Evolutionary conservation across 2,797 vertebrate species (phyloP).

Genomic region (Labeo calbasu): DNA sequence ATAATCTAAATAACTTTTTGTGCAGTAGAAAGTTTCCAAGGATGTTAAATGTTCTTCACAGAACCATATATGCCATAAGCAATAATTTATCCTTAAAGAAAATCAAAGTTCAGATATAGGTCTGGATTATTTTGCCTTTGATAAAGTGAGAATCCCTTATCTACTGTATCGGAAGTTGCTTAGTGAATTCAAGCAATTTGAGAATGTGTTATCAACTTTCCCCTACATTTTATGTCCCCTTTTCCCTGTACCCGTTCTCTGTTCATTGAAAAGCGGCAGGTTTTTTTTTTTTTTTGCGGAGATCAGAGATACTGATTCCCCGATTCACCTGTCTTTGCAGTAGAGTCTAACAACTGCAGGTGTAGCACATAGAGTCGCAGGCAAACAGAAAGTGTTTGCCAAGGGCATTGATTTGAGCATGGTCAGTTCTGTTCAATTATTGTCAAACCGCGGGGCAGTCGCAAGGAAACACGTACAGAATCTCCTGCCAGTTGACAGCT

Average conservation of each 20-base stretch:
- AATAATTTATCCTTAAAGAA: not conserved
- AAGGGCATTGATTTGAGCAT: conserved; percentile 77
- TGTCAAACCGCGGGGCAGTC: conserved; percentile 60
- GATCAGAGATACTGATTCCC: conserved; percentile 37
- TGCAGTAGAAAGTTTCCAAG: not conserved
- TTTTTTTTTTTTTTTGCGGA: not conserved
- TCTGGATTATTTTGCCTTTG: not conserved
- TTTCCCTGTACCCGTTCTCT: not conserved
- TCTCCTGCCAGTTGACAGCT: conserved; percentile 64
- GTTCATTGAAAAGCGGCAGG: not conserved
- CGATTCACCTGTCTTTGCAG: conserved; percentile 57
- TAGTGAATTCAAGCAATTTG: not conserved
- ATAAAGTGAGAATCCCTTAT: conserved; percentile 71
- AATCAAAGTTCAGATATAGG: not conserved
- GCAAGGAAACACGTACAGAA: conserved; percentile 62
- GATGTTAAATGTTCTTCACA: not conserved
- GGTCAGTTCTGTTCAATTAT: conserved; percentile 70
- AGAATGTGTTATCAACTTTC: not conserved
- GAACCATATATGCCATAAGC: not conserved
- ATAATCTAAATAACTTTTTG: not conserved
- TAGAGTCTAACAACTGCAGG: conserved; percentile 62
- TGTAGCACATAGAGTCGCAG: conserved; percentile 65
- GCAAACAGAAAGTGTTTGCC: conserved; percentile 75
- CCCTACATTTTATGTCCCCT: not conserved
- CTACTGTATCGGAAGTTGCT: conserved; percentile 55